phyloP scores from a whole-genome alignment of 2,797 vertebrate species.

The Sebastes vulpes region DNA sequence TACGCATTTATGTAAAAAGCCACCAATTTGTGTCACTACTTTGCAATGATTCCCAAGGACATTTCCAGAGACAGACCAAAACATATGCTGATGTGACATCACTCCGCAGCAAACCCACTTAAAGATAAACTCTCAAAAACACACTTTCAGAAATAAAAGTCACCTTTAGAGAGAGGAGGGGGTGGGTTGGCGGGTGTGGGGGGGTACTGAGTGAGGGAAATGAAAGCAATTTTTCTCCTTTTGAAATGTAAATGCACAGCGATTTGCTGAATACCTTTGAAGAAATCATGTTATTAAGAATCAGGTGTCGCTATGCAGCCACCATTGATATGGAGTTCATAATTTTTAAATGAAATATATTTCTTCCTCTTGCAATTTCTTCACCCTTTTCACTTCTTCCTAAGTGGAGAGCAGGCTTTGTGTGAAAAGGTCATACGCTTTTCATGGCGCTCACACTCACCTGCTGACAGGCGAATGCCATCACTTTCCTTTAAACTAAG shows the following conservation, averaged over 20 bases:
- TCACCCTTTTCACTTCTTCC: conserved; percentile 65
- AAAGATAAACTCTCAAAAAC: conserved; percentile 79
- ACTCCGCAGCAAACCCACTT: conserved; percentile 71
- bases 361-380: conserved; percentile 72
- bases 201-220: conserved; percentile 81
- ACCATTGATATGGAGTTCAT: conserved; percentile 84
- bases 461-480: conserved; percentile 74
- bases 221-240: conserved; percentile 91
- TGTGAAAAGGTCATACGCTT: conserved; percentile 75
- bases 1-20: conserved; percentile 51
- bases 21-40: conserved; percentile 55
- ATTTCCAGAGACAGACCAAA: conserved; percentile 57
- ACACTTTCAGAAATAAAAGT: conserved; percentile 80
- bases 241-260: conserved; percentile 92
- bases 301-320: conserved; percentile 84
- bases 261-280: conserved; percentile 93
- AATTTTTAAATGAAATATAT: conserved; percentile 87
- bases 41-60: conserved; percentile 66
- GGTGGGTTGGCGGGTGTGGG: neutral
- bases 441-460: conserved; percentile 63
- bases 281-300: conserved; percentile 93
- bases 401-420: conserved; percentile 76
- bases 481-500: conserved; percentile 64
- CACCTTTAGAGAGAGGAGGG: conserved; percentile 63
- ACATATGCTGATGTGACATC: conserved; percentile 74